Evolutionary conservation across 2,888 invertebrate genomes (phyloP).

Genomic region (Drosophila rellima): DNA sequence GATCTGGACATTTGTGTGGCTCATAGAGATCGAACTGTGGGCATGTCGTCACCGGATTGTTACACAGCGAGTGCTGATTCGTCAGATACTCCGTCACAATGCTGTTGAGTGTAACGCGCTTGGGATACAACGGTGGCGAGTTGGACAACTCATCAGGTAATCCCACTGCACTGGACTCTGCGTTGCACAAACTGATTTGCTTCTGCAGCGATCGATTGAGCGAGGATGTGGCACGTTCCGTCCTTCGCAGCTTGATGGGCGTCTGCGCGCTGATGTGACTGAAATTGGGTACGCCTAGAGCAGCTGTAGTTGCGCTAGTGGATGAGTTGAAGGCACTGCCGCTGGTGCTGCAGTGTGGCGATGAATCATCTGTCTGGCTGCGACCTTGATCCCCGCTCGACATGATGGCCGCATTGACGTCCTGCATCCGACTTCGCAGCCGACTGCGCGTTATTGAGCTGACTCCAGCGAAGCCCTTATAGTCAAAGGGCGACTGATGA

Average conservation of each 20-base stretch:
- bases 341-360: constrained; percentile 28
- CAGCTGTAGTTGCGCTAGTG: background rate
- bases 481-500: constrained; percentile 85
- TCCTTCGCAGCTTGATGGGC: constrained; percentile 67
- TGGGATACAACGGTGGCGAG: constrained; percentile 84
- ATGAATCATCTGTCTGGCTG: constrained; percentile 46
- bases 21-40: constrained; percentile 98
- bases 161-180: constrained; percentile 27
- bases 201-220: constrained; percentile 86
- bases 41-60: constrained; percentile 98
- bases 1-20: constrained; percentile 98
- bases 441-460: constrained; percentile 77
- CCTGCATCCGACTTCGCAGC: constrained; percentile 83
- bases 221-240: constrained; percentile 58
- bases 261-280: constrained; percentile 56
- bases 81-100: constrained; percentile 98
- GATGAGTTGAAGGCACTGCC: constrained; percentile 4
- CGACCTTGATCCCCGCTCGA: constrained; percentile 41
- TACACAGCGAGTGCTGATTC: constrained; percentile 99
- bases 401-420: constrained; percentile 80
- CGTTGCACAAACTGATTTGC: constrained; percentile 84
- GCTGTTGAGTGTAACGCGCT: constrained; percentile 91
- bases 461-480: constrained; percentile 77
- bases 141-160: constrained; percentile 50
- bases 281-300: constrained; percentile 58